phyloP scores from a whole-genome alignment of 2,888 invertebrate species.

The Erynnis tages region DNA sequence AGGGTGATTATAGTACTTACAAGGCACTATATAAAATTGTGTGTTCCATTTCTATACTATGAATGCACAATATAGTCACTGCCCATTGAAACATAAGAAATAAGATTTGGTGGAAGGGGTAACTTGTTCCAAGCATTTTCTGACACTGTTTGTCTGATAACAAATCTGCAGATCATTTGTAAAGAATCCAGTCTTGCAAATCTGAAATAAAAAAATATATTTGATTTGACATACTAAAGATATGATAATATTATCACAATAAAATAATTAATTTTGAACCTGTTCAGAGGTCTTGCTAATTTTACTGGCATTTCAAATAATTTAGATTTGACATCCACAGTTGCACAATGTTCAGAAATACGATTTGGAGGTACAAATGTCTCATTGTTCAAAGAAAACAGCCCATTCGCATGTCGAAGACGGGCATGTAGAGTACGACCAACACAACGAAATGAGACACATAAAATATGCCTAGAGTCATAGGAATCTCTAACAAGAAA shows the following conservation, averaged over 20 bases:
- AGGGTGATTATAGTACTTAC: constrained; percentile 38
- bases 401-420: constrained; percentile 86
- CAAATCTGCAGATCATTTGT: constrained; percentile 88
- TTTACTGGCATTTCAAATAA: constrained; percentile 76
- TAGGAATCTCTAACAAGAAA: constrained; percentile 89
- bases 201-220: constrained; percentile 64
- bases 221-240: no score
- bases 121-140: constrained; percentile 85
- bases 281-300: constrained; percentile 72
- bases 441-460: constrained; percentile 86
- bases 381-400: constrained; percentile 83
- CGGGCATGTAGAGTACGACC: constrained; percentile 87
- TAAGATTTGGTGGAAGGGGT: constrained; percentile 82
- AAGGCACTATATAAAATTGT: constrained; percentile 50
- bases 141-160: constrained; percentile 85
- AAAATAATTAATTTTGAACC: constrained; percentile 51
- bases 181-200: constrained; percentile 84
- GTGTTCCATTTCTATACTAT: constrained; percentile 39
- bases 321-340: constrained; percentile 72
- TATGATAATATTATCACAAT: no score
- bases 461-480: constrained; percentile 85
- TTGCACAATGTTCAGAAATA: constrained; percentile 75
- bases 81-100: constrained; percentile 66
- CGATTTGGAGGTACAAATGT: constrained; percentile 76
- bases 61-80: constrained; percentile 76